Evolutionary conservation across 2,888 invertebrate species (phyloP).

Genomic region (Parnassius glacialis): DNA sequence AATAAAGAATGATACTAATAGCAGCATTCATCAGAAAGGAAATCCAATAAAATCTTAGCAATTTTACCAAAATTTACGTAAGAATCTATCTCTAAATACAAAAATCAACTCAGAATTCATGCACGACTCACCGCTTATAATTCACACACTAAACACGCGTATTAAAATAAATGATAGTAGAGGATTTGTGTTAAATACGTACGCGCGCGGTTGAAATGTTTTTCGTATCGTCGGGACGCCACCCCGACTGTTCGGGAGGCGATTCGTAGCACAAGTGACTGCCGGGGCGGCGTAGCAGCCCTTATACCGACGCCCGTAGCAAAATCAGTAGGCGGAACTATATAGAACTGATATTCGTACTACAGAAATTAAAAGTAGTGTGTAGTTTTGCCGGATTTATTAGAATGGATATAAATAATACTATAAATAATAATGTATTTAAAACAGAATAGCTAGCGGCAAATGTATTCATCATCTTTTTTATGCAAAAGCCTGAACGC

Average conservation of each 20-base stretch:
- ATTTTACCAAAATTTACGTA: not conserved
- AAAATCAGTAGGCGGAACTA: constrained; percentile 59
- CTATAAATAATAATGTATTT: too few species aligned
- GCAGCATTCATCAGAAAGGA: too few species aligned
- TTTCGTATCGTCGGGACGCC: constrained; percentile 44
- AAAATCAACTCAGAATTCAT: constrained; percentile 7
- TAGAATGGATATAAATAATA: too few species aligned
- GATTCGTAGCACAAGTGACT: constrained; percentile 61
- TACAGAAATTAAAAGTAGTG: not conserved
- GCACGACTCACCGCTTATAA: constrained; percentile 21
- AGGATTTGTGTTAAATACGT: constrained; percentile 47
- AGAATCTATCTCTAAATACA: not conserved
- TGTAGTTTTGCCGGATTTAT: not conserved
- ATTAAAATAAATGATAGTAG: constrained; percentile 17
- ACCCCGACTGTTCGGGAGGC: constrained; percentile 68
- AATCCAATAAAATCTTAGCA: not conserved
- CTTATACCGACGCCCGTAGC: constrained; percentile 62
- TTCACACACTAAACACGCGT: constrained; percentile 17
- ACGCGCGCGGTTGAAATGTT: constrained; percentile 66
- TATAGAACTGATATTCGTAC: constrained; percentile 33
- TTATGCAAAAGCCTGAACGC: too few species aligned
- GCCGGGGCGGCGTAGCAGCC: constrained; percentile 47
- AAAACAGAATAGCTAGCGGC: too few species aligned
- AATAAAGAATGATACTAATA: too few species aligned
- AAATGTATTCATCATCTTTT: too few species aligned